Percentiles rank a stretch among this genome's conserved stretches.
Conservation (phyloP, 2,888 invertebrate genomes). For the Polyploca ridens region DNA sequence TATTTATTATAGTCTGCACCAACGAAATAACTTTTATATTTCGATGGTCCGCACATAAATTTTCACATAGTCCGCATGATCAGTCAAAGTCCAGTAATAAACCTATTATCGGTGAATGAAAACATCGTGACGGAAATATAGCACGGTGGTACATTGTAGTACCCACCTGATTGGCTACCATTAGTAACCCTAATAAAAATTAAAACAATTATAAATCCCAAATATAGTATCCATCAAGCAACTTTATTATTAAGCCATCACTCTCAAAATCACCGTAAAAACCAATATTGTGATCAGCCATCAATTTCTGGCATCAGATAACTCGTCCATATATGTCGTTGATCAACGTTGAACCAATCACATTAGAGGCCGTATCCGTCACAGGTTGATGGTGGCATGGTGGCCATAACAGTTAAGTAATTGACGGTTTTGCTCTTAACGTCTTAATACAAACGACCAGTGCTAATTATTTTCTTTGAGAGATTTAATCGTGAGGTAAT, state of each 20-base stretch:
- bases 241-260: constrained; percentile 49
- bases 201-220: background rate
- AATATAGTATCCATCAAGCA: background rate
- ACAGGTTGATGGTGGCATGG: constrained; percentile 52
- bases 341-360: constrained; percentile 49
- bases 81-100: too few relatives aligned
- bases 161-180: too few relatives aligned
- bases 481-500: constrained; percentile 16
- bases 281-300: constrained; percentile 36
- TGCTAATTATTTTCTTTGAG: constrained; percentile 43
- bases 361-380: constrained; percentile 60
- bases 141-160: too few relatives aligned
- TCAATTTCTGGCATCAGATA: constrained; percentile 53
- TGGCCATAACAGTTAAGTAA: constrained; percentile 48
- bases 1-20: too few relatives aligned
- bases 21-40: too few relatives aligned
- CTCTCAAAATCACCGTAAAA: constrained; percentile 28
- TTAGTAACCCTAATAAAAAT: background rate
- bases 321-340: constrained; percentile 27
- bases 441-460: constrained; percentile 61
- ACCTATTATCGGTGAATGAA: too few relatives aligned
- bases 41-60: too few relatives aligned
- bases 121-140: too few relatives aligned
- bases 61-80: too few relatives aligned
- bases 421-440: constrained; percentile 51